Evolutionary conservation across 30 jellyfish, hydroid and myxozoan species (phyloP).

Genomic region (Hydractinia symbiolongicarpus): DNA sequence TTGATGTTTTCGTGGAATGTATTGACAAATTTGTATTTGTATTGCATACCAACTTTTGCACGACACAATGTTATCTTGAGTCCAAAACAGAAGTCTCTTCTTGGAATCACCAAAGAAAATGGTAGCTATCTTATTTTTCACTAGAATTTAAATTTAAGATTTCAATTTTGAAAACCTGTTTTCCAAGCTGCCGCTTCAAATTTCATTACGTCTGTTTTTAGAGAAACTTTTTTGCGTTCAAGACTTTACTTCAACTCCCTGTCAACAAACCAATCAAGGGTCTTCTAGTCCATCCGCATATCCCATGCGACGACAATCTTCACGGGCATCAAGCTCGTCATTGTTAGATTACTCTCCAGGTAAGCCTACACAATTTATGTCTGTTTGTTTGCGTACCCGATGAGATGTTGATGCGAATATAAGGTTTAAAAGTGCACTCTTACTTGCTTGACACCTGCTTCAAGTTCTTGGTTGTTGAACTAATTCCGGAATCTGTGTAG

Average conservation of each 20-base stretch:
- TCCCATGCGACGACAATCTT: constrained; percentile 4
- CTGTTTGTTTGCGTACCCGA: too few relatives aligned
- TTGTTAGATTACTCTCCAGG: too few relatives aligned
- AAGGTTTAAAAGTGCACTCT: too few relatives aligned
- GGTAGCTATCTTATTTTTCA: background rate
- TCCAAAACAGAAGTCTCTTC: constrained; percentile 51
- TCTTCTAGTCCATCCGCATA: background rate
- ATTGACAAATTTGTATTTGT: constrained; percentile 51
- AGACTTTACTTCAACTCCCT: background rate
- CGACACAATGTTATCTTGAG: constrained; percentile 33
- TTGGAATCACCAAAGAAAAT: constrained; percentile 40
- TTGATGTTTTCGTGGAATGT: constrained; percentile 52
- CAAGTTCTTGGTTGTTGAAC: too few relatives aligned
- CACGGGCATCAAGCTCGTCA: background rate
- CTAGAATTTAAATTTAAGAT: background rate
- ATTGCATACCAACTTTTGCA: constrained; percentile 39
- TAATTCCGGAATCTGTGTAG: too few relatives aligned
- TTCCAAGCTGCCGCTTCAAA: too few relatives aligned
- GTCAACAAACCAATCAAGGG: background rate
- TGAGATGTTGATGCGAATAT: too few relatives aligned
- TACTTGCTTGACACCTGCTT: too few relatives aligned
- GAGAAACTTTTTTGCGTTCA: background rate
- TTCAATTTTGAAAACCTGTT: background rate
- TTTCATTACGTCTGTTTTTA: background rate
- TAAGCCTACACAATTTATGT: too few relatives aligned